These are phyloP conservation scores for Hesperia comma DNA, from an alignment of 2,888 invertebrate genomes.

Conservation along the genomic window DNA sequence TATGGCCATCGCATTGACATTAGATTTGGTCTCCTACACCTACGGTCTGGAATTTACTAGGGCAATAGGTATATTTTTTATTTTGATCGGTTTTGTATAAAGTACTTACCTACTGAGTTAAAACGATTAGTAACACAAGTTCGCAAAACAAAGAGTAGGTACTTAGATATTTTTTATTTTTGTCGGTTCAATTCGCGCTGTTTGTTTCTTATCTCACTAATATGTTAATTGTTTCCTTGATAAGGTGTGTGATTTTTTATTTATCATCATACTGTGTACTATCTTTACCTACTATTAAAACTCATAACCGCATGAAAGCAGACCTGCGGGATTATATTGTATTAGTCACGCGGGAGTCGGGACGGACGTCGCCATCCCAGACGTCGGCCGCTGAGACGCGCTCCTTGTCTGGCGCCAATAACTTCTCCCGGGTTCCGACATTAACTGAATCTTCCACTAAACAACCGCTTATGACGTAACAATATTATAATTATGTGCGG, in stretches of 20 bases:
- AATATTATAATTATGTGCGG: not conserved
- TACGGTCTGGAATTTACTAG: too few species aligned
- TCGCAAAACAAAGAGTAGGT: too few species aligned
- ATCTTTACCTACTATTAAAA: not conserved
- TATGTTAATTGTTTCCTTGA: too few species aligned
- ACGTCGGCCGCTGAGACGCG: conserved; percentile 44
- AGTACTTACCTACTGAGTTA: too few species aligned
- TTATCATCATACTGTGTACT: not conserved
- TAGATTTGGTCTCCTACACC: too few species aligned
- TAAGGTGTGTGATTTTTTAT: not conserved
- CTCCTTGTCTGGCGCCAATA: conserved; percentile 44
- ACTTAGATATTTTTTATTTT: too few species aligned
- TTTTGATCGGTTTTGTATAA: too few species aligned
- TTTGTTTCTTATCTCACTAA: too few species aligned
- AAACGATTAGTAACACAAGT: too few species aligned
- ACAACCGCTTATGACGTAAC: not conserved
- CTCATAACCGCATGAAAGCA: conserved; percentile 16
- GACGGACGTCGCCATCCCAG: conserved; percentile 39
- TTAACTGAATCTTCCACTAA: conserved; percentile 3
- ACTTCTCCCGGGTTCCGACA: not conserved
- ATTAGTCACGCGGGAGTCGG: conserved; percentile 33
- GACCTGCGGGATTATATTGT: conserved; percentile 18
- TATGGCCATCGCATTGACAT: too few species aligned
- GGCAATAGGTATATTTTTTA: not conserved
- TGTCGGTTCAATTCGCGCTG: too few species aligned